phyloP scores from a whole-genome alignment of 2,888 invertebrate genomes.

The Cerastis rubricosa region DNA sequence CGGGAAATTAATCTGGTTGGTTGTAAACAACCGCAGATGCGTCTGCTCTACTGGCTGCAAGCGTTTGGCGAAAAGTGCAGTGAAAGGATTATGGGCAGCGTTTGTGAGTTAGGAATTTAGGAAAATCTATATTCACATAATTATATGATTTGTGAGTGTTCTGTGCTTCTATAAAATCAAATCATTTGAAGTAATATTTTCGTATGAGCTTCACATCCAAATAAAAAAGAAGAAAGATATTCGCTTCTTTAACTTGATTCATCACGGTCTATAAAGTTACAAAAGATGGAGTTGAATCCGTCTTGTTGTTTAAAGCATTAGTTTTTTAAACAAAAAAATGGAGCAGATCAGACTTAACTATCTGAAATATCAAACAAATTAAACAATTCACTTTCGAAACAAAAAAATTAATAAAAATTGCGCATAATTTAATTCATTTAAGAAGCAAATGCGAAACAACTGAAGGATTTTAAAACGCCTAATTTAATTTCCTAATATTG shows the following conservation, averaged over 20 bases:
- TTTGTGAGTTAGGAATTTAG: conserved; percentile 16
- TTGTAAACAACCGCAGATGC: conserved; percentile 69
- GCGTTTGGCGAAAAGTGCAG: conserved; percentile 42
- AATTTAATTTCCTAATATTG: neutral
- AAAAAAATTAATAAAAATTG: neutral
- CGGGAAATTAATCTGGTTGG: conserved; percentile 75
- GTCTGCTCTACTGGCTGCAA: conserved; percentile 40
- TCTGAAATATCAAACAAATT: neutral
- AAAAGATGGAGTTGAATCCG: neutral
- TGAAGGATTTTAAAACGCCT: neutral
- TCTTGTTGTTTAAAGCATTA: neutral
- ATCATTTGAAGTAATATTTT: neutral
- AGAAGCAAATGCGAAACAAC: neutral
- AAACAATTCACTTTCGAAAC: neutral
- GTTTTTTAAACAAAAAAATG: neutral
- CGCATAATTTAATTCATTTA: neutral
- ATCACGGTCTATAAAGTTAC: neutral
- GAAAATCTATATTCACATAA: neutral
- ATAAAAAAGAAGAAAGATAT: neutral
- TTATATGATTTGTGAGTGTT: neutral
- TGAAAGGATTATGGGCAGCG: conserved; percentile 6
- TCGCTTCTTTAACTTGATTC: neutral
- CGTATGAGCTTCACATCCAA: neutral
- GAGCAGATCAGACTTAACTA: neutral
- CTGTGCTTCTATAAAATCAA: neutral